Evolutionary conservation across 1,140 invertebrate genomes (phyloP), one percentile per base, ranked within the genome.

Genomic region (Galleria mellonella): DNA sequence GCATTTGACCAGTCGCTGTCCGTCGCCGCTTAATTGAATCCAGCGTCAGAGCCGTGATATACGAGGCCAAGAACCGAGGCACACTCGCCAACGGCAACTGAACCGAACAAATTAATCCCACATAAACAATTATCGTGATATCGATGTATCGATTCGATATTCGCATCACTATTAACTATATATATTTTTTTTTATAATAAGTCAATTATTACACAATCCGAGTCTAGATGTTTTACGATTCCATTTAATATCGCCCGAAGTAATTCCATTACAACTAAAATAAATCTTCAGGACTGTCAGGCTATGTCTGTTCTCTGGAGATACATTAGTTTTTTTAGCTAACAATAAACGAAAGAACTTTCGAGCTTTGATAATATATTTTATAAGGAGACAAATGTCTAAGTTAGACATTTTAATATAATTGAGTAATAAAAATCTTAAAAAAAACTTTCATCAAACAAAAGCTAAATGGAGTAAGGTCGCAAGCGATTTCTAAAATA

Each of bases 21-120:
- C 64, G 63, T 67, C 52, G 48, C 47, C 55, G 55, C 44, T 77
- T 77, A 81, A 83, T 83, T 81, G 71, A 81, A 81, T 75, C 57
- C 44, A 55, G 56, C 55, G 65, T 71, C 68, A 54, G 57, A 14
- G 37, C 44, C 31, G 64, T 78, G 71, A 78, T 74, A 71, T 75
- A 83, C 58, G 64, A 71, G 62, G 17, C 17, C 17, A 23, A 23
- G 17, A 23, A 23, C 17, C 17, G 17, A 23, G 17, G 17, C 62
- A 43, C 33, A 15, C 47, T 47, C 56, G 55, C 65, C 66, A 47
- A 37, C 50, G 61, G 52, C 59, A 37, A 47, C 56, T 57, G 57
- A 53, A 54, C 44, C 45, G 47, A 55, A 67, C 63, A 64, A 37
- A 71, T 81, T 76, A 72, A 74, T 74, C 54, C 64, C 66, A 63